Conservation (phyloP, 2,888 invertebrate species). For the Gasteruption jaculator region DNA sequence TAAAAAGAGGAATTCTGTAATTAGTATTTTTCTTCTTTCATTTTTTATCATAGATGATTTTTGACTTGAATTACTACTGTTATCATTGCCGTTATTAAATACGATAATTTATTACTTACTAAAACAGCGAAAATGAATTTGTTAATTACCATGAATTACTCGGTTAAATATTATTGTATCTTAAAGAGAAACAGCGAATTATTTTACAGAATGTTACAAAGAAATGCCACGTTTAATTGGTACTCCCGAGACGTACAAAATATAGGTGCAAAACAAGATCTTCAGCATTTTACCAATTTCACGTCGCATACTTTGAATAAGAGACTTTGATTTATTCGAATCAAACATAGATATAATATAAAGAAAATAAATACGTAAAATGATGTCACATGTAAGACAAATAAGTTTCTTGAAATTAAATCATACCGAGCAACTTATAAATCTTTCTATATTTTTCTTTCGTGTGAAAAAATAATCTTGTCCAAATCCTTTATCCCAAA, state of each 20-base stretch:
- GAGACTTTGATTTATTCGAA: too few species aligned
- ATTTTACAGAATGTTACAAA: constrained; percentile 22
- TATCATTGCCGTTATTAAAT: constrained; percentile 23
- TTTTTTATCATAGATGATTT: constrained; percentile 27
- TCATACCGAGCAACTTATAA: too few species aligned
- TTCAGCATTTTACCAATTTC: constrained; percentile 32
- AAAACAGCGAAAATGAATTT: constrained; percentile 15
- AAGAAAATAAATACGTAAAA: too few species aligned
- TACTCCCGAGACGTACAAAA: constrained; percentile 45
- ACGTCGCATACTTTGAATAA: constrained; percentile 39
- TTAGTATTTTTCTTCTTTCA: constrained; percentile 27
- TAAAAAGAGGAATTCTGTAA: too few species aligned
- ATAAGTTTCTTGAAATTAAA: too few species aligned
- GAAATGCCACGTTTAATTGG: constrained; percentile 40
- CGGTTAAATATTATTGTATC: constrained; percentile 21
- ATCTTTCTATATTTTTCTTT: too few species aligned
- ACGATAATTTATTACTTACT: constrained; percentile 18
- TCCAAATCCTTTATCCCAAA: too few species aligned
- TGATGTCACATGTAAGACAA: too few species aligned
- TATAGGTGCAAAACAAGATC: constrained; percentile 46
- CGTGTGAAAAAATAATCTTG: too few species aligned
- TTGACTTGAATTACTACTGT: constrained; percentile 28
- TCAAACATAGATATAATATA: too few species aligned
- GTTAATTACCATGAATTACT: constrained; percentile 8
- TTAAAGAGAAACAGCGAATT: constrained; percentile 19